Evolutionary conservation across 2,888 invertebrate genomes (phyloP), one percentile per base, ranked within the genome.

Genomic region (Neocrepidodera transversa): DNA sequence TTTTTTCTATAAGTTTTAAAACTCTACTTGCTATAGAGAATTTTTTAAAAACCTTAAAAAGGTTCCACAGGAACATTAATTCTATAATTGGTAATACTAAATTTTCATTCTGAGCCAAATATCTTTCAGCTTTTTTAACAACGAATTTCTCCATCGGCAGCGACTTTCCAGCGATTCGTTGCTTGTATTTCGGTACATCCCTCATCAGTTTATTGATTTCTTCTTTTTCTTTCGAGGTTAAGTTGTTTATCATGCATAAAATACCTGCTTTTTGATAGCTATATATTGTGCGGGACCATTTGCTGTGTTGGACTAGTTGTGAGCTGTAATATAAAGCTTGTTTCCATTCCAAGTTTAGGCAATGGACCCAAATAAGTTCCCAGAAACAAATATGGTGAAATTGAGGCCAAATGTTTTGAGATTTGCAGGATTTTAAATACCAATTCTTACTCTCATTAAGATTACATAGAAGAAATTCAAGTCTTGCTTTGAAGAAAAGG

Each of bases 61-160:
- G 86, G 81, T 97, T 97, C 96, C 96, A 97, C 5, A 96, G 83
- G 75, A 92, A 96, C 77, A 97, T 85, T 61, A 97, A 82, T 79
- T 97, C 97, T 65, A 93, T 82, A 14, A 89, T 89, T 1, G 97
- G 96, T 68, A 97, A 82, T 3, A 91, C 80, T 17, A 98, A 82
- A 35, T 82, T 82, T 50, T 88, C 84, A 49, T 87, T 86, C 77
- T 95, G 94, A 30, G 84, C 84, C 62, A 86, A 84, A 79, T 87
- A 97, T 49, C 95, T 85, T 66, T 88, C 86, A 40, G 93, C 86
- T 69, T 94, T 93, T 74, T 89, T 90, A n/a, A 93, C 86, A 42
- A 92, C 91, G 80, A 97, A 97, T 79, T 98, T 98, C 80, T 98
- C 97, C 87, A 97, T 91, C 1, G 98, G 97, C 65, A 98, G 81